Evolutionary conservation across 1,140 invertebrate genomes (phyloP).

Genomic region (Papilio machaon): DNA sequence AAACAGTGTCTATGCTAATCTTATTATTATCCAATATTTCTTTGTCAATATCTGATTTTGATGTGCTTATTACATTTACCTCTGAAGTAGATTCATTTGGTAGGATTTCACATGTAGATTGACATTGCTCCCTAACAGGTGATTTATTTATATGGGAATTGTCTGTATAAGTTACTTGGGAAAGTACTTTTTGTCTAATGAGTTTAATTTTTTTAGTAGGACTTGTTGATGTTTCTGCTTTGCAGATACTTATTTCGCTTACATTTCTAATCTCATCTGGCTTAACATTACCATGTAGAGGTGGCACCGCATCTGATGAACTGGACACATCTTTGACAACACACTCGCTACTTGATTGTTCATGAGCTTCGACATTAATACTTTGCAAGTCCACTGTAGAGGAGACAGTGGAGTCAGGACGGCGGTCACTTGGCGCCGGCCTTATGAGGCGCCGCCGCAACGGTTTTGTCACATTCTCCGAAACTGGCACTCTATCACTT

Average conservation of each 20-base stretch:
- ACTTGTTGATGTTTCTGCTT: slow-evolving; percentile 77
- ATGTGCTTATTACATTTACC: slow-evolving; percentile 40
- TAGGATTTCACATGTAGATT: slow-evolving; percentile 64
- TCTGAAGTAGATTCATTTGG: slow-evolving; percentile 40
- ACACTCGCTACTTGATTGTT: slow-evolving; percentile 63
- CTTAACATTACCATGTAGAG: slow-evolving; percentile 69
- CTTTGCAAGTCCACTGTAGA: slow-evolving; percentile 71
- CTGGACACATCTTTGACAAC: slow-evolving; percentile 76
- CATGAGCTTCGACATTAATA: slow-evolving; percentile 55
- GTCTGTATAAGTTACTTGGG: slow-evolving; percentile 50
- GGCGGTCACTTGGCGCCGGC: slow-evolving; percentile 63
- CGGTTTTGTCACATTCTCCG: slow-evolving; percentile 59
- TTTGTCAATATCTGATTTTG: slow-evolving; percentile 38
- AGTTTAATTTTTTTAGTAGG: slow-evolving; percentile 78
- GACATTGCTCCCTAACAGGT: slow-evolving; percentile 60
- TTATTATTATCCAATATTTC: slow-evolving; percentile 32
- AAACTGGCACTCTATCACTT: slow-evolving; percentile 57
- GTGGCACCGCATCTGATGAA: slow-evolving; percentile 73
- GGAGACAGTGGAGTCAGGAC: slow-evolving; percentile 75
- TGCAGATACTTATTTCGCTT: slow-evolving; percentile 77
- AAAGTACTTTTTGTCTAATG: slow-evolving; percentile 70
- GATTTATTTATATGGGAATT: slow-evolving; percentile 43
- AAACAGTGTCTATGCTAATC: neutral
- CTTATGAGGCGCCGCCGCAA: slow-evolving; percentile 65
- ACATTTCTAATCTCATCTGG: slow-evolving; percentile 74